Evolutionary conservation across 2,113 vertebrate genomes (phyloP).

Genomic region (Semnornis frantzii): DNA sequence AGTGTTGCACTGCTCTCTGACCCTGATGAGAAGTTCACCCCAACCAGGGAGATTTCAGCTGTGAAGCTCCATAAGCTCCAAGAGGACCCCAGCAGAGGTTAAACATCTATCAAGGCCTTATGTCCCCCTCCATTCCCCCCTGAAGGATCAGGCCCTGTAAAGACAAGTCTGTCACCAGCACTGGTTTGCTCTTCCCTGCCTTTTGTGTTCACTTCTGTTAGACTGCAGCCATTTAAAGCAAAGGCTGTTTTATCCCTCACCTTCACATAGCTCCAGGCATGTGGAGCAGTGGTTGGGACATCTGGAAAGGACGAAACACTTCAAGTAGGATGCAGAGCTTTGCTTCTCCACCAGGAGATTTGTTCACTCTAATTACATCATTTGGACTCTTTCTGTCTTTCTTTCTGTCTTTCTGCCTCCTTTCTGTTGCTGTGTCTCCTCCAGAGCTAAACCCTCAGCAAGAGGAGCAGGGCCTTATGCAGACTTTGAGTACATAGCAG

Average conservation of each 20-base stretch:
- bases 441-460: not conserved
- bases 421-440: not conserved
- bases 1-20: not conserved
- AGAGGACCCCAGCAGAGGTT: not conserved
- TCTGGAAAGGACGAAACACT: not conserved
- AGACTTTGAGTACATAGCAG: accelerated
- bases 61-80: not conserved
- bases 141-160: not conserved
- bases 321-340: not conserved
- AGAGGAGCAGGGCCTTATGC: not conserved
- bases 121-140: not conserved
- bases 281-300: not conserved
- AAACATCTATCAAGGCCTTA: not conserved
- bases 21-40: not conserved
- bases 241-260: not conserved
- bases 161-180: not conserved
- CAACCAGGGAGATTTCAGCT: not conserved
- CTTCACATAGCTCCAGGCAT: accelerated
- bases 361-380: not conserved
- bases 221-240: not conserved
- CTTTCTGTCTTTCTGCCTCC: not conserved
- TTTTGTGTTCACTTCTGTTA: not conserved
- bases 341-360: not conserved
- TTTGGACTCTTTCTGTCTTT: not conserved
- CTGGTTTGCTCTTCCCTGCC: not conserved